Conservation (phyloP, 1,140 invertebrate genomes). For the Drusus annulatus region DNA sequence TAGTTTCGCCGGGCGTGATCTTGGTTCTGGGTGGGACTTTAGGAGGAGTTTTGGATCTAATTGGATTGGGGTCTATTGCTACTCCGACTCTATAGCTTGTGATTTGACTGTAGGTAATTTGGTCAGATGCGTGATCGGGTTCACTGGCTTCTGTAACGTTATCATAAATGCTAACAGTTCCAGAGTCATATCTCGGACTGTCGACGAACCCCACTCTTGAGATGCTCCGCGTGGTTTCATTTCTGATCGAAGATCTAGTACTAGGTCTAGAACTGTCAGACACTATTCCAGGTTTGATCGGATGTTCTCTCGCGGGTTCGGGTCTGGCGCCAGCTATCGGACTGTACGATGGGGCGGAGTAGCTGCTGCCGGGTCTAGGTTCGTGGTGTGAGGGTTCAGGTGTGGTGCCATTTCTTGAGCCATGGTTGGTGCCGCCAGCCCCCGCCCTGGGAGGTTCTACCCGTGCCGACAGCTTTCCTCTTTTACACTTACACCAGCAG, state of each 20-base stretch:
- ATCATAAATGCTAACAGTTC: conserved; percentile 13
- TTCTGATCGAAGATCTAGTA: conserved; percentile 28
- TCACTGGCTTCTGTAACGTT: conserved; percentile 15
- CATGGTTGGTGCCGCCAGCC: conserved; percentile 31
- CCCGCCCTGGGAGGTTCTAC: conserved; percentile 32
- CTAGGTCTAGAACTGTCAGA: conserved; percentile 32
- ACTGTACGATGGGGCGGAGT: neutral
- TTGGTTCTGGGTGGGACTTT: no score
- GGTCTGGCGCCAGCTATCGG: neutral
- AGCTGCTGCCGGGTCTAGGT: neutral
- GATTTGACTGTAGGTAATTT: neutral
- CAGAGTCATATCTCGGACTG: neutral
- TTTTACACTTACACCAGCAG: conserved; percentile 15
- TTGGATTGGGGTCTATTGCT: neutral
- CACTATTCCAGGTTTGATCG: neutral
- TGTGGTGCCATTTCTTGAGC: neutral
- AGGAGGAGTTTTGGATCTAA: neutral
- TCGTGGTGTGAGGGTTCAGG: neutral
- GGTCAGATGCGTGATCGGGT: neutral
- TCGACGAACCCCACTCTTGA: conserved; percentile 29
- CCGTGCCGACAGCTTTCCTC: conserved; percentile 51
- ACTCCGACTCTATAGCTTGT: neutral
- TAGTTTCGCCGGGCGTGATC: neutral
- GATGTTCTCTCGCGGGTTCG: neutral
- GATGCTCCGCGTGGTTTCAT: neutral